These are phyloP conservation scores for Chionomys nivalis DNA, from an alignment of 2,113 vertebrate genomes.

Conservation along the genomic window DNA sequence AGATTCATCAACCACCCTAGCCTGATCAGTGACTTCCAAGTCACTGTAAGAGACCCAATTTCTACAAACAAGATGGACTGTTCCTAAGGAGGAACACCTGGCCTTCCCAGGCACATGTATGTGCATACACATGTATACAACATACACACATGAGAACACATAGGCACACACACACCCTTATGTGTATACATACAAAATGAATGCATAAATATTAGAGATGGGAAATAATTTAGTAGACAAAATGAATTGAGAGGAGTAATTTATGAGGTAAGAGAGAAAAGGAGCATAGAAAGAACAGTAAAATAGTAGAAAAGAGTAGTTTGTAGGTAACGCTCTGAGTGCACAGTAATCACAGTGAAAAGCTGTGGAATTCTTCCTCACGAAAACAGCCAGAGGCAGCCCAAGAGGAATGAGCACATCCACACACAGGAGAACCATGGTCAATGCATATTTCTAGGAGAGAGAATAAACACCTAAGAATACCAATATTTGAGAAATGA, in stretches of 20 bases:
- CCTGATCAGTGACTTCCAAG: neutral
- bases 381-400: neutral
- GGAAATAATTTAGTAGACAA: neutral
- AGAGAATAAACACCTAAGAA: neutral
- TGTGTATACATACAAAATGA: neutral
- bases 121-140: neutral
- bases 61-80: neutral
- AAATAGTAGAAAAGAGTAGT: neutral
- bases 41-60: neutral
- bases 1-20: neutral
- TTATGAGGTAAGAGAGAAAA: neutral
- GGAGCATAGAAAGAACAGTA: neutral
- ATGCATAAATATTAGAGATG: neutral
- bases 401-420: neutral
- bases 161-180: too few relatives aligned
- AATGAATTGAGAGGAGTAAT: neutral
- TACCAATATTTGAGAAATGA: neutral
- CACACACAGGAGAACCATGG: neutral
- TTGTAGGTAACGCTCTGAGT: neutral
- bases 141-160: neutral
- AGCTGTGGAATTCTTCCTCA: neutral
- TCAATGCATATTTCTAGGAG: neutral
- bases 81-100: too few relatives aligned
- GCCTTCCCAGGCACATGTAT: neutral
- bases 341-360: neutral